Conservation (phyloP, 2,888 invertebrate genomes). For the Patella depressa region DNA sequence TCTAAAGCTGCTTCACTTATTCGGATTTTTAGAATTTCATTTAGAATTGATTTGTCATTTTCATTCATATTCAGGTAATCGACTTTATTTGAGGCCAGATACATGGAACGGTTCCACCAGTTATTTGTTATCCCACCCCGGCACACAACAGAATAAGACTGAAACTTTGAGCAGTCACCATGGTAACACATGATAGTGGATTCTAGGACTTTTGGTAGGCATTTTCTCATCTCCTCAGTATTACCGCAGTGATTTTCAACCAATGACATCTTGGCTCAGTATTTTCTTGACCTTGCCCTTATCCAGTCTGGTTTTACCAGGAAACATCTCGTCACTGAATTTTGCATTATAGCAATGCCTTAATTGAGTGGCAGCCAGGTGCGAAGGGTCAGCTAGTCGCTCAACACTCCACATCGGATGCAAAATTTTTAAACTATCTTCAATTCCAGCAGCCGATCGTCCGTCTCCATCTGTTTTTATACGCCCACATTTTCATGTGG, state of each 20-base stretch:
- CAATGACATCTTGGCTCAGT: not conserved
- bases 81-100: not conserved
- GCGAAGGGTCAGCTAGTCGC: too few species aligned
- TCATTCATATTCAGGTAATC: not conserved
- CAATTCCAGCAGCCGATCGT: slow-evolving; percentile 3
- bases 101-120: not conserved
- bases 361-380: too few species aligned
- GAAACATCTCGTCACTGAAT: not conserved
- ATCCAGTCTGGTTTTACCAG: not conserved
- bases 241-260: too few species aligned
- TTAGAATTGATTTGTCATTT: not conserved
- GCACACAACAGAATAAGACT: not conserved
- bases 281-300: not conserved
- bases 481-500: too few species aligned
- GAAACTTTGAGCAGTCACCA: not conserved
- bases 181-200: not conserved
- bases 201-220: not conserved
- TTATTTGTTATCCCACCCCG: not conserved
- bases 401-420: too few species aligned
- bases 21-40: too few species aligned
- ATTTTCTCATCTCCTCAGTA: not conserved
- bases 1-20: too few species aligned
- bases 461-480: too few species aligned
- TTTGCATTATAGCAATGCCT: not conserved
- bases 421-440: not conserved